Conservation (phyloP, 2,888 invertebrate species). For the Xestia sexstrigata region DNA sequence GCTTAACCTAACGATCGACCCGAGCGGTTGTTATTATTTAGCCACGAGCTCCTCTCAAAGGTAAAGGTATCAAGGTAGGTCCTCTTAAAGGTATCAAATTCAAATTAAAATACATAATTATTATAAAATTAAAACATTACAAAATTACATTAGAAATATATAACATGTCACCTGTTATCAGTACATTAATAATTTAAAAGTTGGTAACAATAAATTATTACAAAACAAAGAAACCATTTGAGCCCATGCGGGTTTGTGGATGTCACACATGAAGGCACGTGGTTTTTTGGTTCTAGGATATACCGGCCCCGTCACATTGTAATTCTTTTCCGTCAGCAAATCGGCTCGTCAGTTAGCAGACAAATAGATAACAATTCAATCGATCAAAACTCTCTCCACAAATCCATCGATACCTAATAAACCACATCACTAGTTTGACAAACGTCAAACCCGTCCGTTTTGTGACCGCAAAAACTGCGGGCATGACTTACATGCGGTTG, state of each 20-base stretch:
- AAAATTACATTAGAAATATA: no score
- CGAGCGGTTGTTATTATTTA: no score
- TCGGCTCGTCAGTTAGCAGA: not conserved
- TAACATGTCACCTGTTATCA: no score
- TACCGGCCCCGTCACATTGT: not conserved
- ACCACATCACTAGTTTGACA: conserved; percentile 61
- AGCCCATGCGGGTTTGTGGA: not conserved
- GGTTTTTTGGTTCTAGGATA: not conserved
- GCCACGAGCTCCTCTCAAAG: no score
- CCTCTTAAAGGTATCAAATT: no score
- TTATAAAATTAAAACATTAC: no score
- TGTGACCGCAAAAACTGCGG: conserved; percentile 75
- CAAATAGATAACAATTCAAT: not conserved
- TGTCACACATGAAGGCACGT: not conserved
- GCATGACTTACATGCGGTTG: conserved; percentile 72
- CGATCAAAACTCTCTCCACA: conserved; percentile 2
- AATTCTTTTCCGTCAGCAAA: not conserved
- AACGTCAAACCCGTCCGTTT: conserved; percentile 71
- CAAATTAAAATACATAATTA: no score
- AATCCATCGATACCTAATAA: conserved; percentile 22
- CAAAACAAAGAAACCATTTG: no score
- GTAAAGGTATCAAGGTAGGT: no score
- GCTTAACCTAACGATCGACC: no score
- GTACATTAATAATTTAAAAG: no score
- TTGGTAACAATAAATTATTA: no score